Percentiles rank a stretch among this genome's conserved stretches.
Conservation (phyloP, 2,888 invertebrate genomes). For the Lasioglossum leucozonium region DNA sequence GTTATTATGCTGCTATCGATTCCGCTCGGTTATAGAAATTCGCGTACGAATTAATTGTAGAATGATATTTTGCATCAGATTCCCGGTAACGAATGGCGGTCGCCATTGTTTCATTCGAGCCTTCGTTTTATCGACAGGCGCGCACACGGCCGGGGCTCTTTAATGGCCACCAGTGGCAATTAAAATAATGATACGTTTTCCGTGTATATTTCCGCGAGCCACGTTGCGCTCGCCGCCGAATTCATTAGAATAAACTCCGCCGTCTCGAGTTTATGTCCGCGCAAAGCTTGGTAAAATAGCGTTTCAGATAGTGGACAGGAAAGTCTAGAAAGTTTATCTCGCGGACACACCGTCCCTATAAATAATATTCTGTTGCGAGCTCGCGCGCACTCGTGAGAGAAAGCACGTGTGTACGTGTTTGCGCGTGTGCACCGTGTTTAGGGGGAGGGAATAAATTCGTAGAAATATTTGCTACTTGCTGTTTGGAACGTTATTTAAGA, state of each 20-base stretch:
- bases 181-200: conserved; percentile 37
- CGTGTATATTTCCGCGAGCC: conserved; percentile 1
- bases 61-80: conserved; percentile 14
- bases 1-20: not conserved
- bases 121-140: conserved; percentile 12
- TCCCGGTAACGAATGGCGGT: not conserved
- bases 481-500: conserved; percentile 33
- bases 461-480: conserved; percentile 43
- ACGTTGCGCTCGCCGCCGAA: conserved; percentile 36
- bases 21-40: not conserved
- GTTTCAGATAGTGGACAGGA: conserved; percentile 54
- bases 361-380: conserved; percentile 53
- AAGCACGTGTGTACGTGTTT: not conserved
- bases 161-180: conserved; percentile 15
- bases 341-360: conserved; percentile 26
- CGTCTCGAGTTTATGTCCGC: conserved; percentile 41
- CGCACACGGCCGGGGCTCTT: not conserved
- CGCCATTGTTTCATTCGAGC: conserved; percentile 13
- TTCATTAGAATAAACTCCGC: conserved; percentile 56
- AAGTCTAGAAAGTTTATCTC: conserved; percentile 60
- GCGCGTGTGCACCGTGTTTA: not conserved
- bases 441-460: conserved; percentile 36
- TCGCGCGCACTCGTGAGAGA: conserved; percentile 37
- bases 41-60: not conserved
- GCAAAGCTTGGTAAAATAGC: conserved; percentile 48